Evolutionary conservation across 2,113 vertebrate genomes (phyloP), one percentile per base, ranked within the genome.

Genomic region (Perca fluviatilis): DNA sequence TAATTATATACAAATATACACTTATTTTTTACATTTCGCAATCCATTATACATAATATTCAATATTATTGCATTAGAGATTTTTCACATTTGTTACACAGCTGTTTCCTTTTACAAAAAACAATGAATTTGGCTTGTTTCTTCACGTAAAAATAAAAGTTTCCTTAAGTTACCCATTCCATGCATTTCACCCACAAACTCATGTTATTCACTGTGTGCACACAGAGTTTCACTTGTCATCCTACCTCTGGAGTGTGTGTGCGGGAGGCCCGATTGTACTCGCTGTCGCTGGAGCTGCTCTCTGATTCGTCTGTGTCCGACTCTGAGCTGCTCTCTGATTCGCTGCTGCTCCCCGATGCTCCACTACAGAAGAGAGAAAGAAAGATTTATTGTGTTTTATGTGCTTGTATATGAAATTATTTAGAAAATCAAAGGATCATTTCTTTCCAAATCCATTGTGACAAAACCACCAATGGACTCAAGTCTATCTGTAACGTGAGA

Each of bases 311-410:
- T 0, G 98, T 98, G 93, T 98, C 97, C 0, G 98, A 98, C 91
- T 98, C 98, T 0, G 97, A 99, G 92, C 97, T 99, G 95, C 97
- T 98, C 90, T 98, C 98, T 0, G 98, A 98, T 90, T 99, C 98
- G 5, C 98, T 98, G 95, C 97, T 98, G 93, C 97, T 98, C 79
- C 95, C 96, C 0, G 97, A 97, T 0, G 95, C 96, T 0, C 96
- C 97, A 0, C 95, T 97, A 33, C 30, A 62, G 72, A 14, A 69
- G 61, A 70, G 21, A 61, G 50, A 74, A 53, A 78, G 4, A 80
- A 4, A 40, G 1, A 23, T 72, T 2, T 67, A 9, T 30, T 10
- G 40, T 43, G 7, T 74, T 40, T 23, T 36, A 33, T 36, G 23
- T 16, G 6, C 16, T 60, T 7, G 23, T 18, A 10, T 21, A 18